A percentile compares a stretch with the other conserved stretches of the same genome.
Conservation (phyloP, 2,797 vertebrate species). For the Coregonus sp. region DNA sequence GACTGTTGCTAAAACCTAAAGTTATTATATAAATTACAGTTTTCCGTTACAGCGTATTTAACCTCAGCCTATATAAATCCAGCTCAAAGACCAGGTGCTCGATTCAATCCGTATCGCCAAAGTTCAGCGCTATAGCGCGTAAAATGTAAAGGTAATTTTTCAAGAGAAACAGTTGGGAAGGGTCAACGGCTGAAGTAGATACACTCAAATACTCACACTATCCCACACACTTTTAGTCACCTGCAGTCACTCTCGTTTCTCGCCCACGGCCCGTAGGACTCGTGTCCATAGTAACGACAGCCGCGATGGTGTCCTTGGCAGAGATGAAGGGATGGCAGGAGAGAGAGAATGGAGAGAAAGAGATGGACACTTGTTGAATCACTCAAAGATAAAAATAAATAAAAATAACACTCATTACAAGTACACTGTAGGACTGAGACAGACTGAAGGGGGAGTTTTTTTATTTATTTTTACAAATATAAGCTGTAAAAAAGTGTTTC, state of each 20-base stretch:
- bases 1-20: not conserved
- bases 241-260: constrained; percentile 71
- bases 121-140: not conserved
- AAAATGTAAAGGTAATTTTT: not conserved
- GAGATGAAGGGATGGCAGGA: constrained; percentile 61
- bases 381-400: too few species aligned
- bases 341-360: constrained; percentile 22
- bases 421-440: too few species aligned
- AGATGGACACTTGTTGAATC: not conserved
- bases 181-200: constrained; percentile 20
- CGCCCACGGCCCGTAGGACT: constrained; percentile 75
- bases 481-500: too few species aligned
- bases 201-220: not conserved
- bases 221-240: constrained; percentile 33
- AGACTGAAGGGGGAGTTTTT: too few species aligned
- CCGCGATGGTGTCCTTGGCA: constrained; percentile 79
- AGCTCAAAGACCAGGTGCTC: not conserved
- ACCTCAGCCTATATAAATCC: not conserved
- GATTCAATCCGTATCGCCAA: too few species aligned
- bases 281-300: constrained; percentile 80
- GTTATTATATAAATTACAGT: not conserved
- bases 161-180: not conserved
- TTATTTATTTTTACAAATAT: too few species aligned
- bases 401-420: too few species aligned
- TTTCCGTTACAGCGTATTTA: not conserved